Percentiles rank a stretch among this genome's conserved stretches.
Evolutionary conservation across 1,140 invertebrate genomes (phyloP).

Genomic region (Gonioctena quinquepunctata): DNA sequence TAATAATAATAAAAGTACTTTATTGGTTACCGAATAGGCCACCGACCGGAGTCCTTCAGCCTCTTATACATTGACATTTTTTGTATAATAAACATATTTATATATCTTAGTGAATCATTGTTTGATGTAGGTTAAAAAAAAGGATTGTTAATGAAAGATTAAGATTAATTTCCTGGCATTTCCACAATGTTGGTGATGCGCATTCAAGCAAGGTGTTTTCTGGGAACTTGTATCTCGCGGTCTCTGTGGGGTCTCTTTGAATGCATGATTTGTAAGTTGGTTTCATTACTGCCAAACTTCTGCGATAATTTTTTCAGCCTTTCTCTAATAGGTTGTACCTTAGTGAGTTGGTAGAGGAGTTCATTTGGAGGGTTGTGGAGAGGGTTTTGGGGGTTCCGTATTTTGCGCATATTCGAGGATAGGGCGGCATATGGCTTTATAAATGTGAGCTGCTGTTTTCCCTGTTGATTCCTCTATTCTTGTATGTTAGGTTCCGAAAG

Average conservation of each 20-base stretch:
- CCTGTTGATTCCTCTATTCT: not conserved
- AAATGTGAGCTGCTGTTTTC: too few species aligned
- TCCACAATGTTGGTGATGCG: not conserved
- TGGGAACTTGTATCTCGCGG: not conserved
- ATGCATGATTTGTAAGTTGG: not conserved
- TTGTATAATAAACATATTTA: too few species aligned
- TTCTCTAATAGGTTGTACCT: not conserved
- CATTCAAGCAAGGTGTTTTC: too few species aligned
- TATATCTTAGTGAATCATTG: not conserved
- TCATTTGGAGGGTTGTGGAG: slow-evolving; percentile 18
- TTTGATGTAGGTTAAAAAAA: not conserved
- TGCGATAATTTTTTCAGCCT: not conserved
- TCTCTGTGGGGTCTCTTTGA: not conserved
- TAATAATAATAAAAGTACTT: too few species aligned
- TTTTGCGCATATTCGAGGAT: too few species aligned
- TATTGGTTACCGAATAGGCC: too few species aligned
- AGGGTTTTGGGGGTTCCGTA: slow-evolving; percentile 13
- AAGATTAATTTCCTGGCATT: not conserved
- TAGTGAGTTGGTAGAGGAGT: slow-evolving; percentile 7
- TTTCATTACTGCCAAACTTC: not conserved
- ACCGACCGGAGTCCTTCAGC: too few species aligned
- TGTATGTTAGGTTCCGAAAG: slow-evolving; percentile 1
- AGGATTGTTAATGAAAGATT: too few species aligned
- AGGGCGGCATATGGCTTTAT: too few species aligned
- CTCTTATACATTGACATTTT: too few species aligned